Base-by-base conservation (phyloP, 2,888 invertebrate species). In the Gryllus longicercus region DNA sequence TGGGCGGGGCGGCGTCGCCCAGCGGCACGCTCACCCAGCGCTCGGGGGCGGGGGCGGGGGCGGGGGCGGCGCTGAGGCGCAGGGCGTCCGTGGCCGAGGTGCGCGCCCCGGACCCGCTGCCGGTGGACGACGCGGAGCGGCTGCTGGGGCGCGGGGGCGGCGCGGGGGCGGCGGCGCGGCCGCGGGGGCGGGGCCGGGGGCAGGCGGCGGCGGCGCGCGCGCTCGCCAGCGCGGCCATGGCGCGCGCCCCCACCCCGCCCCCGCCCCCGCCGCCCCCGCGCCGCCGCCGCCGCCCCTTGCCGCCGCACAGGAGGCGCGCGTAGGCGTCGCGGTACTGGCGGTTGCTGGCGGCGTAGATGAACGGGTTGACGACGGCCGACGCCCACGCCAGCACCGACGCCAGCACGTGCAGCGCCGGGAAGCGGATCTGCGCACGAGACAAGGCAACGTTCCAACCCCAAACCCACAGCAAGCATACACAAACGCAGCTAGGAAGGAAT, bases 311-410 rank as follows among this genome's bases (percentile, higher is more conserved):
- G 0, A 86, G 81, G 25, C 84, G 84, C 18, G 82, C 80, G 83
- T 87, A 88, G 0, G 88, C 88, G 12, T 84, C 91, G 85, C 92
- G 88, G 85, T 96, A 96, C 84, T 95, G 94, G 83, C 94, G 90
- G 86, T 96, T 96, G 83, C 95, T 95, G 11, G 94, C 94, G 5
- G 96, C 96, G 87, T 97, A 97, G 83, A 96, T 95, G 82, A 96
- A 90, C 0, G 96, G 96, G 87, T 97, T 97, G 83, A 96, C 90
- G 79, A 96, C 96, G 81, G 95, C 94, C 0, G 96, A 96, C 0
- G 95, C 94, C 95, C 96, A 97, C 0, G 96, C 95, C 83, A 96
- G 89, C 79, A 96, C 92, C 0, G 96, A 96, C 0, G 95, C 94
- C 80, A 95, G 89, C 82, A 96, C 92, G 86, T 96, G 96, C 0